A percentile compares a stretch with the other conserved stretches of the same genome.
Conservation (phyloP, 2,113 vertebrate genomes). For the Hippopotamus amphibius region DNA sequence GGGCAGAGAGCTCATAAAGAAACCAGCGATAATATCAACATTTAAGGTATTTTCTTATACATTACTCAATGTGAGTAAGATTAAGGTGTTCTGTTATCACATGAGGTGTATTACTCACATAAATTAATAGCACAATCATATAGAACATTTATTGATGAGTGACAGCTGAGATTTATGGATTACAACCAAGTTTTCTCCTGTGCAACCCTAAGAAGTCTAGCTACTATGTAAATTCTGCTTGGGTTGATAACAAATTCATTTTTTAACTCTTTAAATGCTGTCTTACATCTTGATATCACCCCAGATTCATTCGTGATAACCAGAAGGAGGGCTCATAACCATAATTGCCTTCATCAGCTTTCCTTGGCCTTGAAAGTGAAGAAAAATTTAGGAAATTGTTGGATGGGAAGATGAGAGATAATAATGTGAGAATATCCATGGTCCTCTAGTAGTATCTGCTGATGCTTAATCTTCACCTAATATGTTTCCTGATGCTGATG, state of each 20-base stretch:
- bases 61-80: not conserved
- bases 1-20: not conserved
- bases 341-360: not conserved
- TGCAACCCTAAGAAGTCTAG: not conserved
- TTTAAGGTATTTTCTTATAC: not conserved
- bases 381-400: not conserved
- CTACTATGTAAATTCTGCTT: not conserved
- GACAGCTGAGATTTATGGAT: not conserved
- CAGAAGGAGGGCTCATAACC: not conserved
- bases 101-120: not conserved
- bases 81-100: not conserved
- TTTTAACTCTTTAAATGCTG: not conserved
- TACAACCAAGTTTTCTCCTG: not conserved
- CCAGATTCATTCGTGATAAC: not conserved
- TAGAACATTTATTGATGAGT: not conserved
- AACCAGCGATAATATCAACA: not conserved
- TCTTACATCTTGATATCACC: not conserved
- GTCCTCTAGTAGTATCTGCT: not conserved
- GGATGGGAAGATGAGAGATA: not conserved
- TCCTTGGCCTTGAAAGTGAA: not conserved
- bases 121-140: not conserved
- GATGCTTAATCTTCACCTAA: not conserved
- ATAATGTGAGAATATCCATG: not conserved
- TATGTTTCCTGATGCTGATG: not conserved
- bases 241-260: not conserved